Evolutionary conservation across 2,888 invertebrate genomes (phyloP).

Genomic region (Drosophila tanythrix): DNA sequence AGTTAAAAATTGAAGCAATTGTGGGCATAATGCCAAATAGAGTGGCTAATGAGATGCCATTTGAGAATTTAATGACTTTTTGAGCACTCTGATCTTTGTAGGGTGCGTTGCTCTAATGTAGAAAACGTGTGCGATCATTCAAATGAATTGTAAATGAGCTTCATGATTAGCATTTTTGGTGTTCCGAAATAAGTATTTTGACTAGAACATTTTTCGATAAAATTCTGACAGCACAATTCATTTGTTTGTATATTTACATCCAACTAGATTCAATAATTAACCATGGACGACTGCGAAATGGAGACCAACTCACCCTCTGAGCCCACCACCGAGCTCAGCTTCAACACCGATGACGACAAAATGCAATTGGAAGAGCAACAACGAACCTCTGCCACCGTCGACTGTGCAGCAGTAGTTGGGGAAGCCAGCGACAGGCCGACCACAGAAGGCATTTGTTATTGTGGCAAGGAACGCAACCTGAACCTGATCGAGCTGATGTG

Average conservation of each 20-base stretch:
- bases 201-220: slow-evolving; percentile 26
- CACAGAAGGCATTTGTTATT: slow-evolving; percentile 82
- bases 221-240: slow-evolving; percentile 16
- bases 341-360: slow-evolving; percentile 67
- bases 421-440: slow-evolving; percentile 45
- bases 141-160: slow-evolving; percentile 3
- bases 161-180: background rate
- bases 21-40: background rate
- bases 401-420: slow-evolving; percentile 10
- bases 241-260: slow-evolving; percentile 72
- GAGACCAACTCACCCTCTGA: slow-evolving; percentile 74
- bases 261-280: slow-evolving; percentile 12
- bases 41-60: slow-evolving; percentile 13
- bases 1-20: slow-evolving; percentile 13
- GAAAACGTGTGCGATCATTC: slow-evolving; percentile 10
- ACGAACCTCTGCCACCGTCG: slow-evolving; percentile 20
- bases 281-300: slow-evolving; percentile 76
- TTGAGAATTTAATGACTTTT: slow-evolving; percentile 9
- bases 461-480: slow-evolving; percentile 96
- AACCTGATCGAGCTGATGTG: slow-evolving; percentile 96
- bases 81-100: slow-evolving; percentile 14
- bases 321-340: slow-evolving; percentile 59
- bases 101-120: slow-evolving; percentile 10
- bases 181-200: background rate
- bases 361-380: slow-evolving; percentile 50